Evolutionary conservation across 2,888 invertebrate species (phyloP), one percentile per base, ranked within the genome.

Genomic region (Euclidia mi): DNA sequence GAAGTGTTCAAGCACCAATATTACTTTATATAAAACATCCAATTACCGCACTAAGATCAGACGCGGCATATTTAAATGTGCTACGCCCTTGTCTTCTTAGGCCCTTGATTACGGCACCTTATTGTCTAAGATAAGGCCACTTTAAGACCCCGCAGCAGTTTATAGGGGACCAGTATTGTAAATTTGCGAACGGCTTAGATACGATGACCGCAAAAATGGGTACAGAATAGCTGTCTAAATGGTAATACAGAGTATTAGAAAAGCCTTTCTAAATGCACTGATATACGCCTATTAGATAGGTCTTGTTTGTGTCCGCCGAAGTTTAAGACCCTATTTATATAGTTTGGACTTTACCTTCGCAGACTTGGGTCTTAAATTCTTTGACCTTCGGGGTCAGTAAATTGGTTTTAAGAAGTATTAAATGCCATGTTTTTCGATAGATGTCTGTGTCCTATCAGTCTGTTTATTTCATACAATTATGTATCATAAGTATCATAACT

Each of bases 101-200:
- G 57, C 58, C 50, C 56, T 44, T 47, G 71, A 72, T 69, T 66
- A 32, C 56, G 52, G 56, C 37, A 67, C 58, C 67, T 70, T 72
- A 71, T 70, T 64, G 67, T 72, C 11, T 25, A 4, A 47, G 71
- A 72, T 72, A 72, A 72, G 64, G 43, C 55, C 59, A 15, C 40
- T 72, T 64, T 72, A 72, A 59, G 58, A 50, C 60, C 46, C 40
- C 32, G 40, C 45, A 49, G 40, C 60, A 50, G 47, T 72, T 70
- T 72, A 72, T 57, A 53, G 55, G 29, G 43, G 43, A 48, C 42
- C 50, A 31, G 2, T 9, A 29, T 9, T 35, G 41, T 71, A 71
- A 55, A 69, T 11, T 45, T 50, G 45, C 40, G 11, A 42, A 55
- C 18, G 43, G 38, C 34, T 42, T 31, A 46, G 37, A 51, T 43